phyloP scores from a whole-genome alignment of 2,797 vertebrate genomes.

The Enteromius treurensis region DNA sequence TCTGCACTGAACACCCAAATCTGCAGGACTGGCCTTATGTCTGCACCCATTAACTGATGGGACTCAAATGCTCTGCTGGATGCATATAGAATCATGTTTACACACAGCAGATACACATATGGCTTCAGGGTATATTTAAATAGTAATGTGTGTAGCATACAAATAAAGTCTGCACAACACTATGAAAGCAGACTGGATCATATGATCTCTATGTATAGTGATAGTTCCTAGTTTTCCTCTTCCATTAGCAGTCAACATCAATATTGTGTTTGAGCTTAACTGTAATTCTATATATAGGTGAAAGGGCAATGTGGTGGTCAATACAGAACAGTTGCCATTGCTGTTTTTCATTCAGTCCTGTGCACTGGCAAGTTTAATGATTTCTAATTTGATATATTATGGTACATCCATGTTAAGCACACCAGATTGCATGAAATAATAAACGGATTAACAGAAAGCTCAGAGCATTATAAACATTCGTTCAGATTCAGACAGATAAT shows the following conservation, averaged over 20 bases:
- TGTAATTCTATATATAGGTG: constrained; percentile 31
- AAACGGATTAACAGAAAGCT: too few species aligned
- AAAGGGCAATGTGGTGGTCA: constrained; percentile 19
- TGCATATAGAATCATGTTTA: neutral
- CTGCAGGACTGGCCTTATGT: neutral
- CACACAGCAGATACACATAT: neutral
- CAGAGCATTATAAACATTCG: neutral
- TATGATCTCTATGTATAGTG: neutral
- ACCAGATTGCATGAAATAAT: neutral
- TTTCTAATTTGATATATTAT: neutral
- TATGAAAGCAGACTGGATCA: neutral
- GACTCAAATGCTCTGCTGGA: neutral
- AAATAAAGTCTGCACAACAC: neutral
- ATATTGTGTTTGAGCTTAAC: constrained; percentile 25
- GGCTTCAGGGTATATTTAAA: neutral
- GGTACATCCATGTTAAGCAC: neutral
- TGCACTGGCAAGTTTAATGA: neutral
- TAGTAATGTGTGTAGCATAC: neutral
- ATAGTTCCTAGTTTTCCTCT: constrained; percentile 1
- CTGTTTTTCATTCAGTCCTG: neutral
- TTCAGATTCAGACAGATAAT: neutral
- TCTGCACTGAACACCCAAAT: neutral
- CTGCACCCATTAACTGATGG: neutral
- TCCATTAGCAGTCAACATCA: constrained; percentile 10
- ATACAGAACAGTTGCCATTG: neutral